Percentiles rank a stretch among this genome's conserved stretches.
Conservation (phyloP, 2,797 vertebrate species). For the Sus cebifrons region DNA sequence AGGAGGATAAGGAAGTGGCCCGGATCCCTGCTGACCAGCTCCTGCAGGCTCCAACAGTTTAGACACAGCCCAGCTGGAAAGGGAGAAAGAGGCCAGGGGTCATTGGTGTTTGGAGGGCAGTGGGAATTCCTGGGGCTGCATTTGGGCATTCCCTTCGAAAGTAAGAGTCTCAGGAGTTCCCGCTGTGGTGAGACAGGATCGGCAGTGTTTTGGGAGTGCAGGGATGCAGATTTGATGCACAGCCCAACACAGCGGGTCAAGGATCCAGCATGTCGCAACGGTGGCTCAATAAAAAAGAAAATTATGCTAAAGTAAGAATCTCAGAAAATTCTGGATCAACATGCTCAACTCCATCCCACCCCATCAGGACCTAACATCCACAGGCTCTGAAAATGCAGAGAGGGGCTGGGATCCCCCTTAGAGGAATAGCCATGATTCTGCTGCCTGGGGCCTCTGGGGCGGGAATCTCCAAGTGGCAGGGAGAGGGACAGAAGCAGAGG, state of each 20-base stretch:
- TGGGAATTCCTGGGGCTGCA: not conserved
- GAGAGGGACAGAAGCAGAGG: not conserved
- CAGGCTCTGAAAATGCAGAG: not conserved
- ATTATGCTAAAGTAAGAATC: not conserved
- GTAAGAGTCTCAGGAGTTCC: no score
- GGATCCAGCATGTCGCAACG: no score
- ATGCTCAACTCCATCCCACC: not conserved
- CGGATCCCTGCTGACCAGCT: slow-evolving; percentile 96
- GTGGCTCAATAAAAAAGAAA: no score
- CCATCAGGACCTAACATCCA: not conserved
- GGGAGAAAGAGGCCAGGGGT: slow-evolving; percentile 12
- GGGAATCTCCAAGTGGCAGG: not conserved
- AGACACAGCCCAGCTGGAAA: slow-evolving; percentile 95
- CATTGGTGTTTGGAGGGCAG: not conserved
- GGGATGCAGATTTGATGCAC: no score
- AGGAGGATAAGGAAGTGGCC: slow-evolving; percentile 97
- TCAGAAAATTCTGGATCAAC: not conserved
- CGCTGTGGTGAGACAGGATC: no score
- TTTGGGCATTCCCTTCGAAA: not conserved
- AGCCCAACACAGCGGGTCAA: no score
- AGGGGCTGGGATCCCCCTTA: not conserved
- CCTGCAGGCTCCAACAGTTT: slow-evolving; percentile 98
- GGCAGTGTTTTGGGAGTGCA: no score
- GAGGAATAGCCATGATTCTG: not conserved
- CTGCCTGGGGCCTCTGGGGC: not conserved